Base-by-base conservation (phyloP, 23 tunicate species). In the Styela plicata region DNA sequence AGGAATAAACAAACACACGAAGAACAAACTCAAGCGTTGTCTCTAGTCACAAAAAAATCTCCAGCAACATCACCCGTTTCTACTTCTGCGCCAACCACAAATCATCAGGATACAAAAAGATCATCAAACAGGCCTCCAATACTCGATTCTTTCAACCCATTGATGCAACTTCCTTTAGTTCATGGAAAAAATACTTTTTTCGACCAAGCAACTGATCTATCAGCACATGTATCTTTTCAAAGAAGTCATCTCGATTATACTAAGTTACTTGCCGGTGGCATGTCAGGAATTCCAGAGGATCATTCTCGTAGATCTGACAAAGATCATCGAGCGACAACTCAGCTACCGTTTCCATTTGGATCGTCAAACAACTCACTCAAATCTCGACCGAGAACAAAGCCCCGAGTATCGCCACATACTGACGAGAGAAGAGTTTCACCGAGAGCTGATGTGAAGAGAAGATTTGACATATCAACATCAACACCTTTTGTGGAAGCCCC, bases 11-110 rank as follows among this genome's bases (percentile, higher is more conserved):
- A 34, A 16, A 29, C n/a, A 29, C 30, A 1, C 16, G 31, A n/a
- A 18, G 84, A 80, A 65, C 84, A 80, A 34, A 65, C 74, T 10
- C 67, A 80, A 26, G 74, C 84, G 18, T 34, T 80, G 3, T 66
- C 84, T 19, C 74, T 80, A 23, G 84, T 80, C 74, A 80, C 52
- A 23, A 33, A 1, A 53, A 34, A 24, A 32, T 44, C 57, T 7
- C 57, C 57, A 5, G 13, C 7, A 29, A 16, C 71, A 18, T 67
- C 71, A 16, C 65, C 21, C 21, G 30, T 67, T 25, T 1, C 71
- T 18, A 16, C 71, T 29, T 67, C 71, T 67, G 30, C 71, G 19
- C 31, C 71, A 29, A 29, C 71, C 71, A 18, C 71, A 1, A 67
- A 18, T 29, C 71, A 44, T 44, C 57, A 44, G 57, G 57, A 44